Percentiles rank a stretch among this genome's conserved stretches.
These are phyloP conservation scores for Tenthredo mesomela DNA, from an alignment of 2,888 invertebrate genomes.

Conservation along the genomic window DNA sequence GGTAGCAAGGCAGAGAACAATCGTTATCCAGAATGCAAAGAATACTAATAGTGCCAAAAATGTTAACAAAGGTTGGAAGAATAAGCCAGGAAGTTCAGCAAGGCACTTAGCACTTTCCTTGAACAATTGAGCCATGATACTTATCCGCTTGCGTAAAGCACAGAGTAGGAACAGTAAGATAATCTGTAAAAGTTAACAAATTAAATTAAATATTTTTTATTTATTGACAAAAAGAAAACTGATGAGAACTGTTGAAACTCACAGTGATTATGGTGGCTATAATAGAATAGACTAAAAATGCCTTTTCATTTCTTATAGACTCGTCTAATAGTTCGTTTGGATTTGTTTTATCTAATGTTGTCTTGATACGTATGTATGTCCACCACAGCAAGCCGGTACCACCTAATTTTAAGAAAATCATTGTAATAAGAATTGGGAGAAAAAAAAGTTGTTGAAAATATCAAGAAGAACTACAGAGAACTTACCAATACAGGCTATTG, in stretches of 20 bases:
- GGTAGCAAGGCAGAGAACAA: constrained; percentile 92
- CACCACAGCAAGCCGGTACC: constrained; percentile 93
- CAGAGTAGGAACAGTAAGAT: constrained; percentile 87
- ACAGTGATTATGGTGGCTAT: constrained; percentile 93
- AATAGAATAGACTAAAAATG: constrained; percentile 91
- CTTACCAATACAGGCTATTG: constrained; percentile 86
- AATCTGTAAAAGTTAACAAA: constrained; percentile 79
- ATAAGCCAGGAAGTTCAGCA: constrained; percentile 89
- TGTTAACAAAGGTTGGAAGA: constrained; percentile 92
- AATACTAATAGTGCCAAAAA: constrained; percentile 89
- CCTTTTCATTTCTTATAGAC: constrained; percentile 90
- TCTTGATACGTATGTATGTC: constrained; percentile 89
- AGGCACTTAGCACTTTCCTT: constrained; percentile 94
- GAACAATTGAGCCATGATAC: constrained; percentile 91
- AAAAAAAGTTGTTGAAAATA: background rate
- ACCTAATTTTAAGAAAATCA: constrained; percentile 62
- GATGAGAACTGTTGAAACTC: constrained; percentile 74
- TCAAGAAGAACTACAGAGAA: constrained; percentile 49
- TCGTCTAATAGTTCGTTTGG: constrained; percentile 83
- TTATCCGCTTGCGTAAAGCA: constrained; percentile 89
- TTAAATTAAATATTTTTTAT: too few relatives aligned
- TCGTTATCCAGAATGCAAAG: constrained; percentile 91
- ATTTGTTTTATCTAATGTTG: constrained; percentile 81
- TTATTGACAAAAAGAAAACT: constrained; percentile 47
- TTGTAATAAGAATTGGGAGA: background rate